Evolutionary conservation across 2,888 invertebrate genomes (phyloP).

Genomic region (Atherix ibis): DNA sequence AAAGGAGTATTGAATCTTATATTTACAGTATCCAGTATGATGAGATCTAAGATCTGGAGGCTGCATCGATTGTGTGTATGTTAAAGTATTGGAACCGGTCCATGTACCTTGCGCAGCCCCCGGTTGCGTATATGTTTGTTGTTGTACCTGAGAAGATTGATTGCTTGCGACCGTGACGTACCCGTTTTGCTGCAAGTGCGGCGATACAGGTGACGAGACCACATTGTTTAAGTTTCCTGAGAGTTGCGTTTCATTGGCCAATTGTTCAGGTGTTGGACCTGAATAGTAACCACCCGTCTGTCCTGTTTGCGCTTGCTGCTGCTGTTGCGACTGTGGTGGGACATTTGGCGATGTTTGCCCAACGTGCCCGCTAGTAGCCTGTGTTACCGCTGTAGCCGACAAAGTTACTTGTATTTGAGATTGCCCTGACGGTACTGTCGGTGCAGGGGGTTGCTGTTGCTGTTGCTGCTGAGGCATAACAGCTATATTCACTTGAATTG

Average conservation of each 20-base stretch:
- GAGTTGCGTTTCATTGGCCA: conserved; percentile 22
- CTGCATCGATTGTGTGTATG: conserved; percentile 82
- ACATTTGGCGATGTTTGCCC: conserved; percentile 25
- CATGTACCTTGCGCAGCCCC: conserved; percentile 47
- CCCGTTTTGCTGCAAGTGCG: conserved; percentile 32
- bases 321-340: conserved; percentile 13
- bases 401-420: conserved; percentile 8
- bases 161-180: conserved; percentile 23
- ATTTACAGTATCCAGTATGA: conserved; percentile 47
- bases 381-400: conserved; percentile 9
- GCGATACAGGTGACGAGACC: conserved; percentile 19
- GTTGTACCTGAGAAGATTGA: conserved; percentile 28
- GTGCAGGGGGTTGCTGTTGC: conserved; percentile 20
- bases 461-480: conserved; percentile 25
- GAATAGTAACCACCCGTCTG: conserved; percentile 13
- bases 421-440: conserved; percentile 16
- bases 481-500: conserved; percentile 15
- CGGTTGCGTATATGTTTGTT: conserved; percentile 27
- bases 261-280: conserved; percentile 17
- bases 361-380: conserved; percentile 19
- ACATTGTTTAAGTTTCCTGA: conserved; percentile 17
- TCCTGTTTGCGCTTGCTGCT: conserved; percentile 20
- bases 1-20: no score
- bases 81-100: conserved; percentile 81
- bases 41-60: conserved; percentile 51